Evolutionary conservation across 1,140 invertebrate genomes (phyloP).

Genomic region (Lordiphosa mommai): DNA sequence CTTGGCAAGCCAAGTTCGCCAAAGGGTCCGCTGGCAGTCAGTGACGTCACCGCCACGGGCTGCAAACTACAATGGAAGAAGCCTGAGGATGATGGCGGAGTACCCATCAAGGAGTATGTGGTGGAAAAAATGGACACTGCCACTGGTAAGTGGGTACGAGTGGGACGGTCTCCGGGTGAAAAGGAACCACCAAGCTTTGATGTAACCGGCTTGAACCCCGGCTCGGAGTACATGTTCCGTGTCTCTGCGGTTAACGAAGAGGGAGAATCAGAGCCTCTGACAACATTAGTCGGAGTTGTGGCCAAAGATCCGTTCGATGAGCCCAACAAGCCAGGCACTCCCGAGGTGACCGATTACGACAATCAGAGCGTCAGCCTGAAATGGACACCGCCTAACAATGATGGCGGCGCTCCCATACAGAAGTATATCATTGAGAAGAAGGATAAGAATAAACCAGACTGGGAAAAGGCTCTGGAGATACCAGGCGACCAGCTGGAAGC

Average conservation of each 20-base stretch:
- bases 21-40: slow-evolving; percentile 93
- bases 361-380: slow-evolving; percentile 96
- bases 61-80: slow-evolving; percentile 94
- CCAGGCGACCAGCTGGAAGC: slow-evolving; percentile 88
- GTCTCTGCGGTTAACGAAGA: slow-evolving; percentile 97
- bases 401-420: slow-evolving; percentile 97
- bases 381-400: slow-evolving; percentile 94
- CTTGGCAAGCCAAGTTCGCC: slow-evolving; percentile 92
- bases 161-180: slow-evolving; percentile 86
- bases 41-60: slow-evolving; percentile 91
- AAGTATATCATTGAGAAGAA: slow-evolving; percentile 99
- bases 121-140: slow-evolving; percentile 96
- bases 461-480: slow-evolving; percentile 95
- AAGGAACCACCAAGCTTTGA: slow-evolving; percentile 90
- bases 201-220: slow-evolving; percentile 92
- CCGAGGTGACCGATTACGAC: slow-evolving; percentile 95
- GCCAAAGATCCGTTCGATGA: slow-evolving; percentile 98
- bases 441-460: slow-evolving; percentile 92
- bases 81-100: slow-evolving; percentile 95
- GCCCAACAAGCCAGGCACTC: slow-evolving; percentile 92
- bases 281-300: slow-evolving; percentile 89
- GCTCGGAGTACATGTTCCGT: slow-evolving; percentile 97
- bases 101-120: slow-evolving; percentile 96
- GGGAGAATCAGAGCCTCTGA: slow-evolving; percentile 96
- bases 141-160: slow-evolving; percentile 93